Evolutionary conservation across 2,797 vertebrate species (phyloP), one percentile per base, ranked within the genome.

Genomic region (Rhynchonycteris naso): DNA sequence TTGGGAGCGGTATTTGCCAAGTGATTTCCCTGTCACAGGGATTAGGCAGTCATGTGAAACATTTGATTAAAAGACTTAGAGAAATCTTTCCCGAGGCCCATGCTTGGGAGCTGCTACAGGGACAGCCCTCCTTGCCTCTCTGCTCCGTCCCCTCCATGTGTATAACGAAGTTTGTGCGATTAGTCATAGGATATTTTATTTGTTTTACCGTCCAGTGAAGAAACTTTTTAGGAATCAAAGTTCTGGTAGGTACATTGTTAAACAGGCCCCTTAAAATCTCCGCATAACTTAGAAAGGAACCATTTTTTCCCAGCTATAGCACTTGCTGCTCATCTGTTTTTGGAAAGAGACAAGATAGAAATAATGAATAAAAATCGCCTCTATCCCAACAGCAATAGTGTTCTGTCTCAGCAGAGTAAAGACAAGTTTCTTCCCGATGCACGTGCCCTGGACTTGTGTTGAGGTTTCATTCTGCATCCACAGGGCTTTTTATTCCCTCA

Each of bases 31-130:
- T 35, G 89, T 86, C 80, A 7, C 28, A 6, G 68, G 84, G 79
- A 97, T 97, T 95, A 97, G 86, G 38, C 75, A 47, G 61, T 84
- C 82, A 91, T 80, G 63, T 59, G 71, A 88, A 93, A 63, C 94
- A 28, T 91, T 86, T 88, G 90, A 76, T 96, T 30, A 80, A 88
- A 76, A 74, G 85, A 92, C 61, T 69, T 86, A 75, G n/a, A 84
- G 90, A 89, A 88, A 28, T 81, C 91, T 92, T 56, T 88, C 68
- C 35, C 2, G 12, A 87, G 72, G 85, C 76, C 50, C 43, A 13
- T 9, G 74, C 35, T 30, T 43, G 56, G 79, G 54, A 4, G 83
- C 86, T 43, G 26, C 26, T 11, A 74, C 59, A 47, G 63, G 58
- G 52, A 21, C 11, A 58, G 30, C 35, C 18, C 19, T 35, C 16